A percentile compares a stretch with the other conserved stretches of the same genome.
Conservation (phyloP, 2,888 invertebrate species). For the Drosophila peninsularis region DNA sequence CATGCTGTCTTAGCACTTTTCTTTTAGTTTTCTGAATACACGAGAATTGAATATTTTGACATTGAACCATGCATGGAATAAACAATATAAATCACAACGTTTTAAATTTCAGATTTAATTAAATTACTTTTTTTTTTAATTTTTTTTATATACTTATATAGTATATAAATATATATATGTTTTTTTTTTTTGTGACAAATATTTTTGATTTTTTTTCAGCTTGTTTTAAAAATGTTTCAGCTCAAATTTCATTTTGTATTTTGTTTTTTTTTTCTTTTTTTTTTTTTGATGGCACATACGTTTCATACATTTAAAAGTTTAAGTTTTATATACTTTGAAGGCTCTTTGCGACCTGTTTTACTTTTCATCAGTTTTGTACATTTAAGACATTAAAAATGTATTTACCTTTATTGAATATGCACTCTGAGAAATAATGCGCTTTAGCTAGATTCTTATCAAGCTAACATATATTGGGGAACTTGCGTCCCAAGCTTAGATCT, state of each 20-base stretch:
- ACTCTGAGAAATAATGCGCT: slow-evolving; percentile 26
- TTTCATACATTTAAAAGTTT: slow-evolving; percentile 61
- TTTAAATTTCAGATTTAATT: slow-evolving; percentile 58
- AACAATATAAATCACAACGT: slow-evolving; percentile 76
- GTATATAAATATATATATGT: slow-evolving; percentile 9
- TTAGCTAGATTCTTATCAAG: slow-evolving; percentile 24
- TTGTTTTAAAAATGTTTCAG: slow-evolving; percentile 43
- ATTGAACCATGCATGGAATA: slow-evolving; percentile 71
- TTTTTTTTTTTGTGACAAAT: slow-evolving; percentile 16
- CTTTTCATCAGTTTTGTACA: slow-evolving; percentile 43
- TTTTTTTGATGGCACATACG: slow-evolving; percentile 66
- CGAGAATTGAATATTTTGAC: slow-evolving; percentile 51
- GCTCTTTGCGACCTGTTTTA: slow-evolving; percentile 53
- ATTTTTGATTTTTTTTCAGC: slow-evolving; percentile 43
- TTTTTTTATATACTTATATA: slow-evolving; percentile 22
- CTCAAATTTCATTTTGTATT: slow-evolving; percentile 30
- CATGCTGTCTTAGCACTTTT: slow-evolving; percentile 40
- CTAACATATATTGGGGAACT: slow-evolving; percentile 14
- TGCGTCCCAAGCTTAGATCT: slow-evolving; percentile 1
- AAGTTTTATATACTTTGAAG: slow-evolving; percentile 40
- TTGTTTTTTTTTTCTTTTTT: slow-evolving; percentile 30
- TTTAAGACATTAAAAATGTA: slow-evolving; percentile 34
- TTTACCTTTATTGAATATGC: slow-evolving; percentile 47
- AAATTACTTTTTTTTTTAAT: slow-evolving; percentile 15
- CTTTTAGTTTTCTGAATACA: slow-evolving; percentile 33